Evolutionary conservation across 1,140 invertebrate genomes (phyloP), one percentile per base, ranked within the genome.

Genomic region (Diachasmimorpha longicaudata): DNA sequence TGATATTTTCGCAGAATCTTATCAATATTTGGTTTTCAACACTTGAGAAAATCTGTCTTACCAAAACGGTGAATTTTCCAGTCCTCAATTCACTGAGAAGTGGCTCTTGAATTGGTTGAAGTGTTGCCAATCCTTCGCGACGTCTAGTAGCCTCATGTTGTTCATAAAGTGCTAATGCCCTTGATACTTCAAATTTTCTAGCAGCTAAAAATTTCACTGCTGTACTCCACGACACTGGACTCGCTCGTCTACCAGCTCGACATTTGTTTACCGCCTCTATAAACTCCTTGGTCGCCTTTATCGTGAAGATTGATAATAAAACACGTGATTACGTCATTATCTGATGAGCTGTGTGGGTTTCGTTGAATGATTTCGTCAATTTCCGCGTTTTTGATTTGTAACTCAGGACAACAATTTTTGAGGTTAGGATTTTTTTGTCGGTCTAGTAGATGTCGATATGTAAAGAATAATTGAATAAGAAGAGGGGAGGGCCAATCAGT

Each of bases 21-120:
- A 4, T 42, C 13, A 4, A 42, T 4, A 13, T 11, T 42, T 42
- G 1, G 39, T 13, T 10, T n/a, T 42, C 9, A 10, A 3, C 9
- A 42, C 9, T 42, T 42, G 3, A 42, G 4, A 11, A 31, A 10
- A 42, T 42, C 39, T 6, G 11, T 42, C 58, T 92, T 90, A 98
- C 97, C 93, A 99, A 90, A 86, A 99, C 94, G 70, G 97, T 99
- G 88, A 99, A 98, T 92, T 99, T 99, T 85, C 96, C 96, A 74
- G 96, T 98, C 80, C 93, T 91, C 70, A 99, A 88, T 90, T 99
- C 98, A 19, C 92, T 93, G 79, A 93, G 92, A 14, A 99, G 90
- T 8, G 95, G 95, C 81, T 97, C 94, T 79, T 92, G 90, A 78
- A 91, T 90, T 0, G 96, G 93, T 86, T 98, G 93, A 80, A 99